These are phyloP conservation scores for Leucophenga maculata DNA, from an alignment of 2,888 invertebrate species.

Conservation along the genomic window DNA sequence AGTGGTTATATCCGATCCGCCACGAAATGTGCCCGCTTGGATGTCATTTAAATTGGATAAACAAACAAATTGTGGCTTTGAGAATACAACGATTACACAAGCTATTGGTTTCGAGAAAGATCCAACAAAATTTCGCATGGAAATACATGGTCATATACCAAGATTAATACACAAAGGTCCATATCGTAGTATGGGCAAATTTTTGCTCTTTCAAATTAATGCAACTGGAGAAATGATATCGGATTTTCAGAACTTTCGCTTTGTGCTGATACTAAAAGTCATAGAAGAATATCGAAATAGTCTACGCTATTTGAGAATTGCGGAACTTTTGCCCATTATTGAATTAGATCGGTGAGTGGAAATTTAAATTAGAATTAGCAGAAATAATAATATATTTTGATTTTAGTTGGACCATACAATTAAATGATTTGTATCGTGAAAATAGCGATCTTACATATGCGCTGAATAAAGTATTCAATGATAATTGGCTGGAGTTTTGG, in stretches of 20 bases:
- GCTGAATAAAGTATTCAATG: constrained; percentile 40
- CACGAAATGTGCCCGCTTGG: constrained; percentile 40
- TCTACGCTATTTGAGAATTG: constrained; percentile 50
- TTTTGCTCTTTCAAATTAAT: constrained; percentile 50
- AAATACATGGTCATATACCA: constrained; percentile 46
- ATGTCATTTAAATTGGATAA: constrained; percentile 47
- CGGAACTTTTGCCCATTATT: constrained; percentile 47
- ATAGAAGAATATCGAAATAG: constrained; percentile 51
- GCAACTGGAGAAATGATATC: constrained; percentile 41
- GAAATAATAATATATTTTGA: background rate
- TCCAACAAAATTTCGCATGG: constrained; percentile 45
- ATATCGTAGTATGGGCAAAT: constrained; percentile 46
- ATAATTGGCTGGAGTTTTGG: constrained; percentile 46
- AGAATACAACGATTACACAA: constrained; percentile 52
- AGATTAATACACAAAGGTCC: constrained; percentile 47
- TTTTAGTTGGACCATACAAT: constrained; percentile 43
- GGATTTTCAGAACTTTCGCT: constrained; percentile 48
- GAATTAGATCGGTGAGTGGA: constrained; percentile 49
- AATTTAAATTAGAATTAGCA: background rate
- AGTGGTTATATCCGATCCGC: background rate
- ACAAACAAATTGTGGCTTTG: constrained; percentile 54
- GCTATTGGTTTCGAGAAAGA: constrained; percentile 49
- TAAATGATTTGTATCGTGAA: constrained; percentile 40
- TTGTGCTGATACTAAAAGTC: constrained; percentile 47
- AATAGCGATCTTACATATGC: constrained; percentile 42